Conservation (phyloP, 2,113 vertebrate genomes). For the Hippocampus barbouri region DNA sequence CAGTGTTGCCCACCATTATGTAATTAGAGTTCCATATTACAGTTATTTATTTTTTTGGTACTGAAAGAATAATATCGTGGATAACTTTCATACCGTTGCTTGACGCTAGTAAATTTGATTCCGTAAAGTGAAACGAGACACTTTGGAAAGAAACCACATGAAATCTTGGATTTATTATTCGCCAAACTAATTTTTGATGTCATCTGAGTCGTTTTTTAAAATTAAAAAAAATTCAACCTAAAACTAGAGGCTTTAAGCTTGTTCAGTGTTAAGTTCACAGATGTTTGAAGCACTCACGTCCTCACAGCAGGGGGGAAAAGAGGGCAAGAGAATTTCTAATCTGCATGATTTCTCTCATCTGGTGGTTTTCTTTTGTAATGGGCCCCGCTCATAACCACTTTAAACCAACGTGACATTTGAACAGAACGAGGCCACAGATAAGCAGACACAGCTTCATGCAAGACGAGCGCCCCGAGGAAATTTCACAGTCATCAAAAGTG, state of each 20-base stretch:
- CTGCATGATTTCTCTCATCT: not conserved
- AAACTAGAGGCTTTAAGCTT: not conserved
- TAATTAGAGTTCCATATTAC: not conserved
- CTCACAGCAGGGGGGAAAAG: not conserved
- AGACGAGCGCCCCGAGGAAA: slow-evolving; percentile 23
- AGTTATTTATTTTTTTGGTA: not conserved
- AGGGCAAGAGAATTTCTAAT: not conserved
- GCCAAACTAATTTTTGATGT: not conserved
- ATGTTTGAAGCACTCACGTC: not conserved
- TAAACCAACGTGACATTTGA: slow-evolving; percentile 9
- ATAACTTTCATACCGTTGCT: not conserved
- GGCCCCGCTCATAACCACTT: not conserved
- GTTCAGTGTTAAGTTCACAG: not conserved
- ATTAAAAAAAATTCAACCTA: not conserved
- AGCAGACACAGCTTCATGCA: slow-evolving; percentile 9
- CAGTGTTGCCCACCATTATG: not conserved
- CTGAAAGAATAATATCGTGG: not conserved
- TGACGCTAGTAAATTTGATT: not conserved
- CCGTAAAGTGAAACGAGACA: not conserved
- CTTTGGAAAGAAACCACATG: not conserved
- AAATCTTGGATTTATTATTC: not conserved
- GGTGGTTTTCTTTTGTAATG: slow-evolving; percentile 5
- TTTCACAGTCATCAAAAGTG: slow-evolving; percentile 47
- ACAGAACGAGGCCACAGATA: slow-evolving; percentile 13
- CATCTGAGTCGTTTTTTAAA: not conserved